These are phyloP conservation scores for Cheilosia soror DNA, from an alignment of 2,888 invertebrate species.

Conservation along the genomic window DNA sequence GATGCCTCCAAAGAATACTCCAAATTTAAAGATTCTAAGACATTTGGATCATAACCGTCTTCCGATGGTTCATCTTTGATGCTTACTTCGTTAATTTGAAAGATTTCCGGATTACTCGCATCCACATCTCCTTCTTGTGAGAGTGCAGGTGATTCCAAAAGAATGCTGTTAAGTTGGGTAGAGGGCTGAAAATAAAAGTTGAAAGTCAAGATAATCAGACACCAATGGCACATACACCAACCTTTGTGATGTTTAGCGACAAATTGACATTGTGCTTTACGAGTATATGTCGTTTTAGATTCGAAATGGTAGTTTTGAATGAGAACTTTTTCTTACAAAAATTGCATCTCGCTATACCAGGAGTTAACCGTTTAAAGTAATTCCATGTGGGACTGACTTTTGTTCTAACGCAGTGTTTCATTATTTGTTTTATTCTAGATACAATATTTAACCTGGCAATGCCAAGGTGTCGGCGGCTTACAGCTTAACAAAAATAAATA, in stretches of 20 bases:
- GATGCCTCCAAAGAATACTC: too few species aligned
- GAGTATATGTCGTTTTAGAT: conserved; percentile 14
- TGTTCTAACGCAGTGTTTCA: too few species aligned
- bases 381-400: conserved; percentile 11
- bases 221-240: neutral
- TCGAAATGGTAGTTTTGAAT: conserved; percentile 5
- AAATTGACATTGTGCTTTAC: conserved; percentile 23
- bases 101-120: neutral
- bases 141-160: neutral
- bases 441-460: too few species aligned
- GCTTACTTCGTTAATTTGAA: conserved; percentile 15
- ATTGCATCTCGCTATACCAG: conserved; percentile 8
- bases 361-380: conserved; percentile 17
- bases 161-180: neutral
- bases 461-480: too few species aligned
- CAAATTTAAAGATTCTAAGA: too few species aligned
- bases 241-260: neutral
- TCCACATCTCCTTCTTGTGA: too few species aligned
- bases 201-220: neutral
- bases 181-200: conserved; percentile 3
- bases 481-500: too few species aligned
- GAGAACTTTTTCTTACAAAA: conserved; percentile 19
- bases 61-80: conserved; percentile 12
- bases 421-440: too few species aligned
- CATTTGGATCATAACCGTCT: neutral